These are phyloP conservation scores for Phymatocera aterrima DNA, from an alignment of 2,888 invertebrate genomes.

Conservation along the genomic window DNA sequence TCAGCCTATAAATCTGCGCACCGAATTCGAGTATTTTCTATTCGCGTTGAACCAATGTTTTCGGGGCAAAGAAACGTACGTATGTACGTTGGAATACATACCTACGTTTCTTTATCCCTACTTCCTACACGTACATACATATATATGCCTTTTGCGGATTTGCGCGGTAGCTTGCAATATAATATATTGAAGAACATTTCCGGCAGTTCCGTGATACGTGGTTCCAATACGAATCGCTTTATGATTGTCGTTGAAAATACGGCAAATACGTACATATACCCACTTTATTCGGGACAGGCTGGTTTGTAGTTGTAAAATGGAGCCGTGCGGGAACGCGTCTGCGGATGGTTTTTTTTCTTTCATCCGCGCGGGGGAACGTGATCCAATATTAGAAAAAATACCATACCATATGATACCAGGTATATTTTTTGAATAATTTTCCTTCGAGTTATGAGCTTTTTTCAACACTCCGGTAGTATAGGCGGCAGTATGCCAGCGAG, in stretches of 20 bases:
- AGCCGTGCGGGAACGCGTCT: neutral
- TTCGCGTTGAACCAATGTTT: neutral
- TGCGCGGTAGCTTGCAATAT: neutral
- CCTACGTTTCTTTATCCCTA: too few relatives aligned
- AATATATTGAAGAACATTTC: neutral
- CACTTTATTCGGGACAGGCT: neutral
- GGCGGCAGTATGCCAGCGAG: neutral
- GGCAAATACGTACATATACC: too few relatives aligned
- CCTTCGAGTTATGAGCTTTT: neutral
- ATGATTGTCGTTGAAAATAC: neutral
- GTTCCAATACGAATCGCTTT: neutral
- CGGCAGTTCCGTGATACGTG: neutral
- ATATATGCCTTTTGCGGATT: neutral
- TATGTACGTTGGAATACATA: neutral
- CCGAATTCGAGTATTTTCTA: neutral
- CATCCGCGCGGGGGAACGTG: neutral
- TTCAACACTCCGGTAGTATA: neutral
- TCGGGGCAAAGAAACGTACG: neutral
- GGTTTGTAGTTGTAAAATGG: neutral
- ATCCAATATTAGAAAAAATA: neutral
- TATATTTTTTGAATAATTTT: neutral
- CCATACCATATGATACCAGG: neutral
- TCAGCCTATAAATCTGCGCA: neutral
- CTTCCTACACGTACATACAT: too few relatives aligned
- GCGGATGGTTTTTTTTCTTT: neutral